Base-by-base conservation (phyloP, 1,140 invertebrate species). In the Magallana gigas region DNA sequence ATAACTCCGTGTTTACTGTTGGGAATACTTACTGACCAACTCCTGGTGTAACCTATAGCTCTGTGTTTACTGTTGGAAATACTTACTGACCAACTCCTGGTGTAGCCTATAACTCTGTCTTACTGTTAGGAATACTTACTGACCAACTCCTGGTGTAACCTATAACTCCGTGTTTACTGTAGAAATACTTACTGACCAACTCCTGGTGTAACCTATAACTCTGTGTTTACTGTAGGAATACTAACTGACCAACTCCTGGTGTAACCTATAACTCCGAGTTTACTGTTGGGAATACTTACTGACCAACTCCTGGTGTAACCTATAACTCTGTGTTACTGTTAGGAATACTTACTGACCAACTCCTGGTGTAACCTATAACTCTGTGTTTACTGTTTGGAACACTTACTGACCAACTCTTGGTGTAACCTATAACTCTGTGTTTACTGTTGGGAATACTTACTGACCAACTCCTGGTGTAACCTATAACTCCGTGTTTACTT, bases 401-500 rank as follows among this genome's bases (percentile, higher is more conserved):
- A 23, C 23, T 23, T 23, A 23, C 23, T 23, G 90, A 88, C 80
- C 85, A 87, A 62, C 96, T 96, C 91, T 96, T 95, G 1, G 96
- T 97, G 57, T 97, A 95, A 56, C 96, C 97, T 57, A 97, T 96
- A 36, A 97, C 96, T 2, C 97, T 97, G 89, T 97, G 96, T 93
- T 97, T 97, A 1, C 97, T 97, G 1, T 23, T 23, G 0, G 0
- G 23, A 23, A 0, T 23, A 23, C 23, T 23, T 23, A 23, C 23
- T 23, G 90, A 88, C 83, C 85, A 87, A 62, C 96, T 96, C 91
- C 96, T 95, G 1, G 96, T 97, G 57, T 97, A 95, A 56, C 96
- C 97, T 57, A 97, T 96, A 29, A 97, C 96, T 2, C 97, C 97
- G 89, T 97, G 96, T 93, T 97, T 97, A 1, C 97, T 97, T 0